Evolutionary conservation across 2,113 vertebrate genomes (phyloP).

Genomic region (Dicentrarchus labrax): DNA sequence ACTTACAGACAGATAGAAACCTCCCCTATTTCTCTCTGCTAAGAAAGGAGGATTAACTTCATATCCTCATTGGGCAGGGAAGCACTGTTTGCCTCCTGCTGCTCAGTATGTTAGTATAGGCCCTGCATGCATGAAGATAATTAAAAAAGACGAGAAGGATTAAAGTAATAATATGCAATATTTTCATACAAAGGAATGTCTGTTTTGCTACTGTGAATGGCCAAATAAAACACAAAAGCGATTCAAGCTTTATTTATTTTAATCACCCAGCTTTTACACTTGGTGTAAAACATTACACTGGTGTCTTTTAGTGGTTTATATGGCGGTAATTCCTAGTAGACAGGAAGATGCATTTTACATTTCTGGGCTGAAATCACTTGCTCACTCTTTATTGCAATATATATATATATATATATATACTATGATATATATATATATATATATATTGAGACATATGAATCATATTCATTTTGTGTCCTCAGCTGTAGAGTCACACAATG

Average conservation of each 20-base stretch:
- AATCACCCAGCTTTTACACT: neutral
- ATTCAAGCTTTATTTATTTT: neutral
- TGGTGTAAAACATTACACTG: neutral
- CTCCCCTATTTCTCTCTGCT: neutral
- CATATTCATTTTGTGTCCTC: no score
- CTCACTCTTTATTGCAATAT: neutral
- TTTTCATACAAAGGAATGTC: neutral
- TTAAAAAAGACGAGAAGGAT: constrained; percentile 6
- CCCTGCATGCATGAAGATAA: constrained; percentile 9
- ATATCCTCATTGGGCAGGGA: neutral
- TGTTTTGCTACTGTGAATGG: neutral
- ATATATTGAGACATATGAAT: neutral
- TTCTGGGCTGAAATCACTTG: neutral
- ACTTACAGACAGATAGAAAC: constrained; percentile 1
- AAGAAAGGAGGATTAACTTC: constrained; percentile 31
- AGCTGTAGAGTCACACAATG: neutral
- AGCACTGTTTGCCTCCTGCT: constrained; percentile 14
- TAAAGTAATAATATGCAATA: constrained; percentile 9
- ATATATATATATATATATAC: no score
- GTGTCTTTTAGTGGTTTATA: neutral
- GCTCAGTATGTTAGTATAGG: constrained; percentile 1
- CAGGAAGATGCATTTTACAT: neutral
- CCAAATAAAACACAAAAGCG: neutral
- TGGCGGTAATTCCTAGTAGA: neutral
- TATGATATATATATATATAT: no score